These are phyloP conservation scores for Zonotrichia albicollis DNA, from an alignment of 2,797 vertebrate species.

Conservation along the genomic window DNA sequence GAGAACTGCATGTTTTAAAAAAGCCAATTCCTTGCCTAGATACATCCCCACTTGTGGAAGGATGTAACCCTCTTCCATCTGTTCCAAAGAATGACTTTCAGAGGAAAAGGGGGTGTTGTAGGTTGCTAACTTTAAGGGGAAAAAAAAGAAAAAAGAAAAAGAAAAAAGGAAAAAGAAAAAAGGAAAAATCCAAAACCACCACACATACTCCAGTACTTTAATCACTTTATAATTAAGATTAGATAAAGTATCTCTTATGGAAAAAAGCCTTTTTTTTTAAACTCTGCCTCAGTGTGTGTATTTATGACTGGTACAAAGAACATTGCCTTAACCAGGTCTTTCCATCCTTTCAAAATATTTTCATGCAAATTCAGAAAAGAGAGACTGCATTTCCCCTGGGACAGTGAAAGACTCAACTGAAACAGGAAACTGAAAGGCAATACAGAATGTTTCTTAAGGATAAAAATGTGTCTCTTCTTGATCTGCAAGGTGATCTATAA, in stretches of 20 bases:
- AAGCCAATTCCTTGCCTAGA: conserved; percentile 58
- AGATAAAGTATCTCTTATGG: not conserved
- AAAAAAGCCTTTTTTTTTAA: not conserved
- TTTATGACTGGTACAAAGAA: conserved; percentile 9
- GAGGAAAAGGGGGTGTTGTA: conserved; percentile 63
- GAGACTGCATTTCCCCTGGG: not conserved
- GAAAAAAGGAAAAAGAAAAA: not conserved
- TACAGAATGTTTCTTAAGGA: not conserved
- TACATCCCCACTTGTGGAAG: conserved; percentile 64
- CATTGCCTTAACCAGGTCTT: not conserved
- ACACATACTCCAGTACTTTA: conserved; percentile 17
- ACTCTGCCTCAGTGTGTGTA: not conserved
- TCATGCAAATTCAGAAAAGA: conserved; percentile 18
- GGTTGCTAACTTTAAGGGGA: conserved; percentile 57
- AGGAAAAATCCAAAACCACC: not conserved
- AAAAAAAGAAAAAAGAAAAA: not conserved
- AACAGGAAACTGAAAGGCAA: conserved; percentile 1
- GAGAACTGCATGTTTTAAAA: conserved; percentile 54
- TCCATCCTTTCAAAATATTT: conserved; percentile 43
- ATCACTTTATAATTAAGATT: not conserved
- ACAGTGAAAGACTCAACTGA: not conserved
- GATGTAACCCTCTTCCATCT: conserved; percentile 67
- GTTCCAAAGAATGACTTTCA: conserved; percentile 62
- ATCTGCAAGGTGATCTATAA: conserved; percentile 8
- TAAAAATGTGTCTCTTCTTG: conserved; percentile 4